Percentiles rank a stretch among this genome's conserved stretches.
phyloP scores from a whole-genome alignment of 2,888 invertebrate genomes.

The Cheilosia scutellata region DNA sequence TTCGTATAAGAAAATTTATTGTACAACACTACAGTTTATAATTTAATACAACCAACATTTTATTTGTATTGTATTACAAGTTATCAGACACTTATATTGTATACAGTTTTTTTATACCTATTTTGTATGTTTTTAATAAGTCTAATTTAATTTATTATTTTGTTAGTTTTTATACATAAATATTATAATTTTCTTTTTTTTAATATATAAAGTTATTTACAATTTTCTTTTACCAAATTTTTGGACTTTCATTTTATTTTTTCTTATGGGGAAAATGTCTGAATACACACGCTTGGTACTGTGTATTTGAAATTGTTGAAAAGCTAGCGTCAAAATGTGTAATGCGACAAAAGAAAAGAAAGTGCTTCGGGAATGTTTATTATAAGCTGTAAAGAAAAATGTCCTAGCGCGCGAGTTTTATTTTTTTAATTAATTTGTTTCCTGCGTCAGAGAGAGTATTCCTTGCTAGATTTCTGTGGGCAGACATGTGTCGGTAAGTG shows the following conservation, averaged over 20 bases:
- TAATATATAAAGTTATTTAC: conserved; percentile 17
- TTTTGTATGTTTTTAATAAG: conserved; percentile 16
- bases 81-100: conserved; percentile 13
- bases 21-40: not conserved
- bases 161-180: conserved; percentile 1
- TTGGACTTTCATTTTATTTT: conserved; percentile 19
- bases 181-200: not conserved
- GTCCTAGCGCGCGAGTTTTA: not conserved
- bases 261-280: not conserved
- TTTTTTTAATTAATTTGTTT: not conserved
- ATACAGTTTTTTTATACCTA: conserved; percentile 17
- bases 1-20: conserved; percentile 1
- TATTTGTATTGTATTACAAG: not conserved
- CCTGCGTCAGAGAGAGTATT: not conserved
- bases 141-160: conserved; percentile 14
- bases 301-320: conserved; percentile 23
- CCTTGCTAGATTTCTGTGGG: conserved; percentile 7
- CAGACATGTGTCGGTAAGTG: conserved; percentile 48
- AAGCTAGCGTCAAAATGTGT: conserved; percentile 19
- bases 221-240: conserved; percentile 20
- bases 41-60: not conserved
- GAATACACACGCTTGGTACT: not conserved
- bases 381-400: conserved; percentile 1
- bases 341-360: conserved; percentile 14
- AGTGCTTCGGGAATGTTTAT: not conserved